Conservation (phyloP, 2,113 vertebrate species). For the Scophthalmus maximus region DNA sequence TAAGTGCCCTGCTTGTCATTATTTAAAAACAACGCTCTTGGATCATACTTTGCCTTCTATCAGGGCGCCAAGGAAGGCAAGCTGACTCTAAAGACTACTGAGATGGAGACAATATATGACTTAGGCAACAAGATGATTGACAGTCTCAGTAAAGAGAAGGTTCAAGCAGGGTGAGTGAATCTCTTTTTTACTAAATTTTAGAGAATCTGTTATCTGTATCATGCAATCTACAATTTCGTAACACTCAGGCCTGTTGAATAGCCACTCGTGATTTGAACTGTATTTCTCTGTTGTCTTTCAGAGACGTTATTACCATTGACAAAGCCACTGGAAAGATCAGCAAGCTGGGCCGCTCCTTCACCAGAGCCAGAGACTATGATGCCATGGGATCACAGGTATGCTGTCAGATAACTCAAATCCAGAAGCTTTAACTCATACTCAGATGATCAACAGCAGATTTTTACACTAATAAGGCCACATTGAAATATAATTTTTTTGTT, state of each 20-base stretch:
- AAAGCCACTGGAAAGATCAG: constrained; percentile 95
- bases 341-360: constrained; percentile 93
- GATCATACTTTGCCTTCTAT: not conserved
- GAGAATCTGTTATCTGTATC: not conserved
- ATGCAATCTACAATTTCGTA: not conserved
- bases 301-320: constrained; percentile 94
- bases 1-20: not conserved
- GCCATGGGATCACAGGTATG: constrained; percentile 94
- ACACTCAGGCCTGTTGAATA: not conserved
- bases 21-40: not conserved
- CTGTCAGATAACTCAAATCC: not conserved
- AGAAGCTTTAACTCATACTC: not conserved
- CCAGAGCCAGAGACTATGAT: constrained; percentile 92
- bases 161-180: constrained; percentile 90
- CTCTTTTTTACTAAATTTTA: not conserved
- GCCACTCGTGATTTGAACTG: not conserved
- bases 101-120: constrained; percentile 97
- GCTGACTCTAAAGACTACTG: constrained; percentile 93
- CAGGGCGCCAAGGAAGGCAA: constrained; percentile 96
- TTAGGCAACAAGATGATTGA: constrained; percentile 97
- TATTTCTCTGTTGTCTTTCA: constrained; percentile 49
- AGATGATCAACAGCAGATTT: not conserved
- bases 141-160: constrained; percentile 93
- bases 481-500: not conserved
- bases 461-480: not conserved